Percentiles rank a stretch among this genome's conserved stretches.
These are phyloP conservation scores for Neosalanx taihuensis DNA, from an alignment of 2,797 vertebrate genomes.

Conservation along the genomic window DNA sequence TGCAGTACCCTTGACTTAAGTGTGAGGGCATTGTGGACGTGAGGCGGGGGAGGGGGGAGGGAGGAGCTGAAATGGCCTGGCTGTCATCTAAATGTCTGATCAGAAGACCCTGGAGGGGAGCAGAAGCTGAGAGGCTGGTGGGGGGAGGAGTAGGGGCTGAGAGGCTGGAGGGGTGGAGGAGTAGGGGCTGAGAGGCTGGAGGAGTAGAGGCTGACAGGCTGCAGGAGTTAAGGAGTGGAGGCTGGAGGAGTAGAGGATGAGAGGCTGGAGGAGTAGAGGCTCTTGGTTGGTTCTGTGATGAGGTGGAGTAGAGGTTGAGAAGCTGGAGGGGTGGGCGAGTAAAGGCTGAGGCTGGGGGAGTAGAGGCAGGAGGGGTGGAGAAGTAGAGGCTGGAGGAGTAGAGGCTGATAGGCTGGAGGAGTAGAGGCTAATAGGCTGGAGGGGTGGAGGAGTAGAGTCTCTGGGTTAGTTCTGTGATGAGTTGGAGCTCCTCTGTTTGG, in stretches of 20 bases:
- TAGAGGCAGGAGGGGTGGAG: too few relatives aligned
- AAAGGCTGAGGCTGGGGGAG: not conserved
- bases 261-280: too few relatives aligned
- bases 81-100: constrained; percentile 7
- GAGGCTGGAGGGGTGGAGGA: not conserved
- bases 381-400: too few relatives aligned
- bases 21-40: not conserved
- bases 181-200: too few relatives aligned
- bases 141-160: not conserved
- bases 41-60: constrained; percentile 9
- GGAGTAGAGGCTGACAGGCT: not conserved
- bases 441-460: not conserved
- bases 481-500: constrained; percentile 34
- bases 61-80: constrained; percentile 42
- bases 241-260: not conserved
- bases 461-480: constrained; percentile 13
- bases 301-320: not conserved
- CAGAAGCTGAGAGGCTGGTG: not conserved
- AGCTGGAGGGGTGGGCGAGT: not conserved
- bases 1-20: constrained; percentile 66
- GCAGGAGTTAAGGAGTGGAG: not conserved
- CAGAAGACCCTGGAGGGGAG: constrained; percentile 3
- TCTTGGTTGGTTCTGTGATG: too few relatives aligned
- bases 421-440: not conserved
- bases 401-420: not conserved